Evolutionary conservation across 1,140 invertebrate genomes (phyloP).

Genomic region (Brachionus rubens): DNA sequence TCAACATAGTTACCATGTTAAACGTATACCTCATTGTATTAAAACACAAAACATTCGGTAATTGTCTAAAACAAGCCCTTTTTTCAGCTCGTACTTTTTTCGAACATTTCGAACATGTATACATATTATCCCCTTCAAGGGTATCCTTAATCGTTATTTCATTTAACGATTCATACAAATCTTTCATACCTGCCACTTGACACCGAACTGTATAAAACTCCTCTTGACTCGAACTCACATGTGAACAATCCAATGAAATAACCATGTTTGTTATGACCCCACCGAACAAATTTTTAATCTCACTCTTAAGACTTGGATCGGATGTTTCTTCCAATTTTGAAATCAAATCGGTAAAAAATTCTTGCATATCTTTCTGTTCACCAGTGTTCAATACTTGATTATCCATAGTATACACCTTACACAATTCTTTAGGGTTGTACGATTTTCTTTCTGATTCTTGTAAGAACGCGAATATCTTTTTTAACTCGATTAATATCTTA

Average conservation of each 20-base stretch:
- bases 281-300: slow-evolving; percentile 86
- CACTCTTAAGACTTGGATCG: slow-evolving; percentile 66
- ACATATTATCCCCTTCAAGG: slow-evolving; percentile 93
- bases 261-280: slow-evolving; percentile 90
- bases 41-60: slow-evolving; percentile 87
- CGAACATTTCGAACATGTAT: slow-evolving; percentile 88
- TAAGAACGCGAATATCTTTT: slow-evolving; percentile 91
- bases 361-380: slow-evolving; percentile 96
- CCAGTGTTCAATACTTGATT: slow-evolving; percentile 89
- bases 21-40: slow-evolving; percentile 98
- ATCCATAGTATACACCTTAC: slow-evolving; percentile 93
- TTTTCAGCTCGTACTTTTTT: slow-evolving; percentile 91
- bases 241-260: slow-evolving; percentile 85
- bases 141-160: slow-evolving; percentile 94
- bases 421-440: slow-evolving; percentile 89
- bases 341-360: slow-evolving; percentile 92
- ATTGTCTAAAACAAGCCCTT: slow-evolving; percentile 84
- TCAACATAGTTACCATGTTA: slow-evolving; percentile 93
- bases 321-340: slow-evolving; percentile 94
- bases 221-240: slow-evolving; percentile 85
- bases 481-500: slow-evolving; percentile 76
- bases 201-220: slow-evolving; percentile 93
- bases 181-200: slow-evolving; percentile 91
- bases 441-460: slow-evolving; percentile 88
- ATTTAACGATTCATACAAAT: slow-evolving; percentile 86